Percentiles rank a stretch among this genome's conserved stretches.
These are phyloP conservation scores for Oryctes rhinoceros DNA, from an alignment of 1,140 invertebrate genomes.

Conservation along the genomic window DNA sequence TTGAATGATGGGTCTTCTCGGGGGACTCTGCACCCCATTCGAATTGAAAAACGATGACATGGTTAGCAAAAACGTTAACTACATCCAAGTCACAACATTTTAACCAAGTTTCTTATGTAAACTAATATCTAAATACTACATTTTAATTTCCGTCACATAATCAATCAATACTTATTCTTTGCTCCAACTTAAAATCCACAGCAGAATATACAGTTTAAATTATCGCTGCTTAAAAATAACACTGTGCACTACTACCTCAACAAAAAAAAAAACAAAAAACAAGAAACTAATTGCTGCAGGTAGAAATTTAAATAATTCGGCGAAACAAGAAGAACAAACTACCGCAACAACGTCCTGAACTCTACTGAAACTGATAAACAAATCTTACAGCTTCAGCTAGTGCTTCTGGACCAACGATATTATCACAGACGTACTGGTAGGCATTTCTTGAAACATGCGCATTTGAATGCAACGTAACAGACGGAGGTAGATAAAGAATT, in stretches of 20 bases:
- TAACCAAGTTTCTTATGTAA: slow-evolving; percentile 10
- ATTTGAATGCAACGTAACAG: not conserved
- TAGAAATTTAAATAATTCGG: slow-evolving; percentile 27
- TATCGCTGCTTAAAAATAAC: not conserved
- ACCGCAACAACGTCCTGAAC: slow-evolving; percentile 38
- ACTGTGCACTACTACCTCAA: not conserved
- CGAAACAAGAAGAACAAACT: slow-evolving; percentile 32
- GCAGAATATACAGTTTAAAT: not conserved
- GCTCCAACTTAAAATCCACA: not conserved
- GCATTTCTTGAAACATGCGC: slow-evolving; percentile 37
- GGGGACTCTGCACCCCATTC: slow-evolving; percentile 48
- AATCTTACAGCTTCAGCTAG: slow-evolving; percentile 39
- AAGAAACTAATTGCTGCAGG: not conserved
- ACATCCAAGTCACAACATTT: slow-evolving; percentile 14
- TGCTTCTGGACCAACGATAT: slow-evolving; percentile 34
- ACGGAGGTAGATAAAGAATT: slow-evolving; percentile 18
- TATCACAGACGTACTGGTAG: slow-evolving; percentile 14
- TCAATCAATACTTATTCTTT: not conserved
- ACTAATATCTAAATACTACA: not conserved
- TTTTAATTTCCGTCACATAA: slow-evolving; percentile 8
- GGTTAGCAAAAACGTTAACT: not conserved
- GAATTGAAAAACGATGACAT: slow-evolving; percentile 48
- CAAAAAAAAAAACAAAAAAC: not conserved
- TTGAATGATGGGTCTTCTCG: slow-evolving; percentile 47
- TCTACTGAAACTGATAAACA: slow-evolving; percentile 42